phyloP scores from a whole-genome alignment of 2,797 vertebrate species.

The Bovichtus diacanthus region DNA sequence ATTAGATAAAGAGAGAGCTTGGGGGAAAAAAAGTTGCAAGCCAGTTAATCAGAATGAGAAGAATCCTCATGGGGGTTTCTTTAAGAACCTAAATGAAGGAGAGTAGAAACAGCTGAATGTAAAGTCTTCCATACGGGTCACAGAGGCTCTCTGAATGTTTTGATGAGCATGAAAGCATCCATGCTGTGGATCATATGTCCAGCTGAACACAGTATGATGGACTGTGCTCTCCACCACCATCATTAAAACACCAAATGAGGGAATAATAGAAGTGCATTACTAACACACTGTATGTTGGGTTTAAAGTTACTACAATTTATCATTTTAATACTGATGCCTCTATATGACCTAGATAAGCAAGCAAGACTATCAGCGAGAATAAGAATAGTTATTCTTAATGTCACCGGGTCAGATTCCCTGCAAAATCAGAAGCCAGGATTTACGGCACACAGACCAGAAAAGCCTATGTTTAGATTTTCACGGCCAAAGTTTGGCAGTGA shows the following conservation, averaged over 20 bases:
- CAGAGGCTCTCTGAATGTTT: neutral
- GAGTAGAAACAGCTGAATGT: neutral
- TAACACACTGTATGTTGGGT: neutral
- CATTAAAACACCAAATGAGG: neutral
- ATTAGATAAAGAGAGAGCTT: constrained; percentile 24
- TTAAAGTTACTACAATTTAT: too few relatives aligned
- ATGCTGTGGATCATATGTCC: neutral
- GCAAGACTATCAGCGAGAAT: too few relatives aligned
- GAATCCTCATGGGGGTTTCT: neutral
- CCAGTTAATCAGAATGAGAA: constrained; percentile 6
- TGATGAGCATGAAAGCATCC: neutral
- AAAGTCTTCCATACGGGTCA: neutral
- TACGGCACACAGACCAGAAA: too few relatives aligned
- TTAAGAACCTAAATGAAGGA: neutral
- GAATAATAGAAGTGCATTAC: neutral
- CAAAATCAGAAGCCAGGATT: too few relatives aligned
- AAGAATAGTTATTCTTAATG: too few relatives aligned
- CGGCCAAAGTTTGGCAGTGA: too few relatives aligned
- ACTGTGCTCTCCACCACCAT: neutral
- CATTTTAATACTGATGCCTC: too few relatives aligned
- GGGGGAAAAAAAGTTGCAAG: neutral
- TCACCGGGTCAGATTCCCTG: too few relatives aligned
- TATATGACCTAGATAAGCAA: too few relatives aligned
- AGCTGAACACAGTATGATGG: neutral
- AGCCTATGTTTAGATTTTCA: too few relatives aligned